Evolutionary conservation across 2,113 vertebrate species (phyloP), one percentile per base, ranked within the genome.

Genomic region (Peromyscus leucopus): DNA sequence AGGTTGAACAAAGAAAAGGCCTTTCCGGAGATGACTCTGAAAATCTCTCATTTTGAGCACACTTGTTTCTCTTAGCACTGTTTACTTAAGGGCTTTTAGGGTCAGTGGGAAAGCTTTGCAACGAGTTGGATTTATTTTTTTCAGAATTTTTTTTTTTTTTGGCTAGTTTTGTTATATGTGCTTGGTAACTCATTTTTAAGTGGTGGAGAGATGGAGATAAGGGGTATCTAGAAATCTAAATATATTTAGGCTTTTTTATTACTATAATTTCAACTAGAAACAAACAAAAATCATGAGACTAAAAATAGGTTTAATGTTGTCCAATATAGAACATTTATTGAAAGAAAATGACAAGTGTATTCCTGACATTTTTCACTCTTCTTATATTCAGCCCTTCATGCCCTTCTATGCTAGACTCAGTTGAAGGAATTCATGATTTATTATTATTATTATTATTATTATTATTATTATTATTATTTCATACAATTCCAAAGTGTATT

Each of bases 31-130:
- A 89, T 86, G 16, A 82, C 36, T 61, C 89, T 94, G 85, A 72
- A 31, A n/a, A 94, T 86, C 76, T 97, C 2, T 51, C 92, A 22
- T 89, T 96, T 76, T 92, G 57, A 93, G 71, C 76, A 19, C 75
- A 95, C 48, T 67, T 79, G 78, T 91, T 97, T 97, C 90, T 94
- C 83, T 31, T 55, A 84, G 19, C 28, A 59, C 76, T 92, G 33
- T 80, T 89, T 92, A n/a, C 2, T 57, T 90, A 22, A 7, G 8
- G 92, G n/a, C 85, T 93, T 75, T 4, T 0, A 59, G 92, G 89
- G 92, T 93, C 88, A 92, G 13, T 8, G 79, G 61, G 87, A 36
- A 96, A 82, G 1, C 21, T 91, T 95, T 93, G 65, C 71, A 75
- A n/a, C 11, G 82, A 78, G 78, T 80, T 17, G 76, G 0, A 11